phyloP scores from a whole-genome alignment of 2,797 vertebrate species.

The Platyrinchus mystaceus region DNA sequence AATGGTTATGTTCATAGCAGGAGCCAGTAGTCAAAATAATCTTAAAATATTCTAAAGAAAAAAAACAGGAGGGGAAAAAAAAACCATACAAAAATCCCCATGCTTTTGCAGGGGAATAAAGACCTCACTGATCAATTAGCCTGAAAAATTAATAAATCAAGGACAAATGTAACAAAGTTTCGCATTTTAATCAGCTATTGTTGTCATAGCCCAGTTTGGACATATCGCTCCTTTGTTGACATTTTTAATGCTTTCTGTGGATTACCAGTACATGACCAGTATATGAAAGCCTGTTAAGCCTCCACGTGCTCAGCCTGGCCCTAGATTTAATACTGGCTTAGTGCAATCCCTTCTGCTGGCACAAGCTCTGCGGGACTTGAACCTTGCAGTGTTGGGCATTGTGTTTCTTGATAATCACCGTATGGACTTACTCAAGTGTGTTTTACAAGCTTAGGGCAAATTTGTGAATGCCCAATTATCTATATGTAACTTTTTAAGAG shows the following conservation, averaged over 20 bases:
- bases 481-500: neutral
- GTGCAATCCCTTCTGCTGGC: conserved; percentile 52
- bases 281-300: conserved; percentile 5
- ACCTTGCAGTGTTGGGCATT: neutral
- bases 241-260: conserved; percentile 27
- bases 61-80: neutral
- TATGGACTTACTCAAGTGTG: conserved; percentile 23
- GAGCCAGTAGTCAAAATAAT: neutral
- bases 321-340: neutral
- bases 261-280: neutral
- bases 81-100: neutral
- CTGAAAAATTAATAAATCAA: neutral
- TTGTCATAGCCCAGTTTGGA: neutral
- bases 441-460: conserved; percentile 28
- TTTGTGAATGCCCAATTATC: conserved; percentile 11
- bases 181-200: neutral
- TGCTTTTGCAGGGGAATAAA: neutral
- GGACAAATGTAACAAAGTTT: neutral
- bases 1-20: neutral
- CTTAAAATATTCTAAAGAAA: neutral
- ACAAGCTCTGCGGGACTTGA: neutral
- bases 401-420: neutral
- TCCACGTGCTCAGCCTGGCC: conserved; percentile 44
- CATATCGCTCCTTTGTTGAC: neutral
- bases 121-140: neutral